A percentile compares a stretch with the other conserved stretches of the same genome.
These are phyloP conservation scores for Dusona sp. DNA, from an alignment of 2,888 invertebrate species.

Conservation along the genomic window DNA sequence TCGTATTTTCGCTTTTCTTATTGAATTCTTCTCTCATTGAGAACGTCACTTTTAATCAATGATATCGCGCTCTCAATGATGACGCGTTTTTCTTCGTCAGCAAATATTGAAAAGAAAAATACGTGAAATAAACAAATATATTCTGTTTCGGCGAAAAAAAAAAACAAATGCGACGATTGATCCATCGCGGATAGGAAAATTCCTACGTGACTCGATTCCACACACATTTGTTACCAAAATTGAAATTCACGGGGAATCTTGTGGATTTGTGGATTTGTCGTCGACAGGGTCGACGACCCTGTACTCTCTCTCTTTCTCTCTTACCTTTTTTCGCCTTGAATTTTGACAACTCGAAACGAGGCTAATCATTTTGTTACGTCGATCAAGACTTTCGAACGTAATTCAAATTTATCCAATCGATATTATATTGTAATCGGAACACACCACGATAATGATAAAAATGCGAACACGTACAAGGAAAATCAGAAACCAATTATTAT, in stretches of 20 bases:
- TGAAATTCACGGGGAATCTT: slow-evolving; percentile 28
- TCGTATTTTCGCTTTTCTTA: slow-evolving; percentile 1
- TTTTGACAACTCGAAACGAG: slow-evolving; percentile 23
- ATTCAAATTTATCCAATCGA: not conserved
- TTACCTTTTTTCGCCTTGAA: not conserved
- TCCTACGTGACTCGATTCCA: slow-evolving; percentile 9
- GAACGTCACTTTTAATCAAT: slow-evolving; percentile 31
- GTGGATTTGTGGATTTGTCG: slow-evolving; percentile 26
- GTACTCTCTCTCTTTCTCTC: not conserved
- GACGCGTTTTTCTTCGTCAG: slow-evolving; percentile 33
- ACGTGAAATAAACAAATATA: not conserved
- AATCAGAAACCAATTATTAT: not conserved
- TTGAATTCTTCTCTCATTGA: not conserved
- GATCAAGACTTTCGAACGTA: not conserved
- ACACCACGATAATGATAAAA: not conserved
- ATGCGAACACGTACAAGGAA: not conserved
- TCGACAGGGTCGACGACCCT: slow-evolving; percentile 52
- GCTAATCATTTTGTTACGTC: slow-evolving; percentile 8
- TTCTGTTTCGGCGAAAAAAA: slow-evolving; percentile 39
- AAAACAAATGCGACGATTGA: slow-evolving; percentile 46
- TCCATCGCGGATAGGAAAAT: slow-evolving; percentile 37
- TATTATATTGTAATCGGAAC: not conserved
- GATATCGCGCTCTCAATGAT: slow-evolving; percentile 4
- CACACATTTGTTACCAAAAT: slow-evolving; percentile 18
- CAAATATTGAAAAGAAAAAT: slow-evolving; percentile 2